Conservation (phyloP, 1,140 invertebrate genomes). For the Callitettix versicolor region DNA sequence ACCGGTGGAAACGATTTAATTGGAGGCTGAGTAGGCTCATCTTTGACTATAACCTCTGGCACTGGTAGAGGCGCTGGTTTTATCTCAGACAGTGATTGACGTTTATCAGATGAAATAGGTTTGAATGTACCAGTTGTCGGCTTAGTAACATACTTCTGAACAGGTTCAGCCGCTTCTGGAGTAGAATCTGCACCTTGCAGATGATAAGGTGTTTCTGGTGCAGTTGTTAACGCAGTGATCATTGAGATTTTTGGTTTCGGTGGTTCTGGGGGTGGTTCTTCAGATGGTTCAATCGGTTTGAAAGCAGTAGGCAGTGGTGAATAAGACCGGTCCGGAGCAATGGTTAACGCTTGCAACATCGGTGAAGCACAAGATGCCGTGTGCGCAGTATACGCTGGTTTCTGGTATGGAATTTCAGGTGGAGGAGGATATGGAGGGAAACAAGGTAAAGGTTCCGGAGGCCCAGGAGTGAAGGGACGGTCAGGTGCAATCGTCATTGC, state of each 20-base stretch:
- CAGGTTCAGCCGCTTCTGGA: background rate
- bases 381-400: conserved; percentile 10
- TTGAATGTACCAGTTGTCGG: conserved; percentile 4
- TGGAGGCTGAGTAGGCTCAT: conserved; percentile 5
- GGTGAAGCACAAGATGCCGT: conserved; percentile 32
- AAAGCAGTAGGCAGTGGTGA: conserved; percentile 30
- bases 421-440: conserved; percentile 14
- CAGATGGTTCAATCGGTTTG: too few relatives aligned
- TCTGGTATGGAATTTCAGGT: conserved; percentile 7
- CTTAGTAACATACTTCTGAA: conserved; percentile 3
- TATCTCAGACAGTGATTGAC: background rate
- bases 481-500: conserved; percentile 24
- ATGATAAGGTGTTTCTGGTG: conserved; percentile 15
- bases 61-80: background rate
- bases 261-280: too few relatives aligned
- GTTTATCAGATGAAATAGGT: conserved; percentile 1
- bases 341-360: conserved; percentile 53
- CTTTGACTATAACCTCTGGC: background rate
- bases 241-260: conserved; percentile 4
- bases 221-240: conserved; percentile 18
- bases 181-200: conserved; percentile 1
- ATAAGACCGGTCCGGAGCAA: conserved; percentile 51
- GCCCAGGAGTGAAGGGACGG: conserved; percentile 22
- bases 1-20: conserved; percentile 33
- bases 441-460: conserved; percentile 21